Percentiles rank a stretch among this genome's conserved stretches.
phyloP scores from a whole-genome alignment of 1,140 invertebrate genomes.

The Lordiphosa clarofinis region DNA sequence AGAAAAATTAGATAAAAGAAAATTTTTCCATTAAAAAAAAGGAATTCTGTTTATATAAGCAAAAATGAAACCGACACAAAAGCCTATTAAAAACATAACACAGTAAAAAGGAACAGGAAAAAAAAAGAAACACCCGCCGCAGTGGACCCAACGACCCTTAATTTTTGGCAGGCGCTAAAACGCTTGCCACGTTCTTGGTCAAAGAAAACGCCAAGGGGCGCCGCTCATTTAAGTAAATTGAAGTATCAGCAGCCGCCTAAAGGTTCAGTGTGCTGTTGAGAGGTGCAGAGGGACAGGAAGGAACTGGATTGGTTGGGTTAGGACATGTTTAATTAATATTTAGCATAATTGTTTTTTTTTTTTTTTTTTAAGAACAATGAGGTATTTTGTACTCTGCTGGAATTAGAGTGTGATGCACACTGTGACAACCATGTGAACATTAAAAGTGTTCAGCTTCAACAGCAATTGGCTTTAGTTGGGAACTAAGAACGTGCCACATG shows the following conservation, averaged over 20 bases:
- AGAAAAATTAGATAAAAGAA: slow-evolving; percentile 34
- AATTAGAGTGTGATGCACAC: too few species aligned
- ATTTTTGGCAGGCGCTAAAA: slow-evolving; percentile 49
- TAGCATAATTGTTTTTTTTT: slow-evolving; percentile 32
- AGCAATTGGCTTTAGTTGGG: too few species aligned
- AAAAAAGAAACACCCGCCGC: slow-evolving; percentile 17
- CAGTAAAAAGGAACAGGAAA: slow-evolving; percentile 8
- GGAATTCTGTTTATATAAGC: slow-evolving; percentile 31
- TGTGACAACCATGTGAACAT: too few species aligned
- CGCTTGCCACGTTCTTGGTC: slow-evolving; percentile 35
- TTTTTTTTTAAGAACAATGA: not conserved
- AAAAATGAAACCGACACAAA: slow-evolving; percentile 47
- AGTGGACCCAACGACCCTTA: slow-evolving; percentile 23
- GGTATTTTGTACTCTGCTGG: not conserved
- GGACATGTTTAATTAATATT: slow-evolving; percentile 34
- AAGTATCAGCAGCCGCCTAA: slow-evolving; percentile 10
- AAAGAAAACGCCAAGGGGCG: slow-evolving; percentile 16
- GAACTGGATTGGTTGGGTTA: not conserved
- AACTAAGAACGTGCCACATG: too few species aligned
- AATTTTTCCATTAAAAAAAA: slow-evolving; percentile 28
- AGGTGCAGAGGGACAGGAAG: not conserved
- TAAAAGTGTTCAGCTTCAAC: too few species aligned
- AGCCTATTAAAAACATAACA: slow-evolving; percentile 57
- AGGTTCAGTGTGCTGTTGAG: not conserved
- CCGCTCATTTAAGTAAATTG: slow-evolving; percentile 37